Evolutionary conservation across 2,888 invertebrate species (phyloP), one percentile per base, ranked within the genome.

Genomic region (Mesorhabditis spiculigera): DNA sequence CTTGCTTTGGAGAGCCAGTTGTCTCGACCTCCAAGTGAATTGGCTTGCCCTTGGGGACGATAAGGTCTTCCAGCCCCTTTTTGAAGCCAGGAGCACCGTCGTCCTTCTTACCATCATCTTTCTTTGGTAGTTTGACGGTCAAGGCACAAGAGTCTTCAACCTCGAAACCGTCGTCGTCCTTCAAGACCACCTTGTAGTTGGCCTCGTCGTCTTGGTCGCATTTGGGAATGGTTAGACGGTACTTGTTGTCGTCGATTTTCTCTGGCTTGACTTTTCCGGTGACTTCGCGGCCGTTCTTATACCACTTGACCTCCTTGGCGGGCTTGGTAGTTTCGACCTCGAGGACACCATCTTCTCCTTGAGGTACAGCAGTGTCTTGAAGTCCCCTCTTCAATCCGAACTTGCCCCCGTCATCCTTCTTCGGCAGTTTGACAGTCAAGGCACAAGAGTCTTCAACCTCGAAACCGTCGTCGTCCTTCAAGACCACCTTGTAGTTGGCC

Each of bases 261-360:
- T 78, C 77, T 0, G 81, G 76, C 71, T 81, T 73, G 8, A 84
- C 78, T n/a, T 82, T 80, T 68, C 83, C 82, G 5, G 74, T 75
- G 63, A 86, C 70, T 61, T 84, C 84, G 66, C 82, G 78, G 5
- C 85, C 86, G 73, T 86, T 82, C 68, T 86, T 85, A 73, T 84
- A 78, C 95, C 95, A 95, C 83, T 91, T 91, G n/a, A 95, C 90
- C 72, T 90, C 91, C 73, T 91, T 90, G 43, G 94, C 93, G 82
- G 91, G 92, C n/a, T 0, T 91, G 86, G 92, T 91, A 0, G 92
- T 90, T 83, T 92, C 75, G 4, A 79, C 73, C 58, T 75, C 72
- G 13, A 95, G 87, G 73, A 91, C 89, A n/a, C n/a, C n/a, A 0
- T 92, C 92, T 71, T 92, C 91, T 0, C 94, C 93, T 82, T 93